Conservation (phyloP, 2,888 invertebrate species). For the Drosophila neotestacea region DNA sequence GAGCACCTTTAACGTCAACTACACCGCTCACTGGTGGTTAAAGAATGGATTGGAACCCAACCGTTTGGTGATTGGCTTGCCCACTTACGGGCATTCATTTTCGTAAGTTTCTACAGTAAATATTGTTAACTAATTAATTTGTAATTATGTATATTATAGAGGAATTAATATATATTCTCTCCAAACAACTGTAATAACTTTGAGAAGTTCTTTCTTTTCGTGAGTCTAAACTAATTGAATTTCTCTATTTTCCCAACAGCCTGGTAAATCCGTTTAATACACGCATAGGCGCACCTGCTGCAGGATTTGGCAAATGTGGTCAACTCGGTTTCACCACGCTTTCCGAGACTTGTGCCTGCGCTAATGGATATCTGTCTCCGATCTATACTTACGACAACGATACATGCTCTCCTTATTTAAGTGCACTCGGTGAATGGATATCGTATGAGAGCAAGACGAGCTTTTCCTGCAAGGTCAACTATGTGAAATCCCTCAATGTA, state of each 20-base stretch:
- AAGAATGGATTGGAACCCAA: constrained; percentile 90
- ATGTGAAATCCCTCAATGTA: constrained; percentile 88
- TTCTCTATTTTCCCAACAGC: constrained; percentile 75
- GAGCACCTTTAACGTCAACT: constrained; percentile 92
- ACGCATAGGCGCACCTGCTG: constrained; percentile 89
- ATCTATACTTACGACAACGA: constrained; percentile 88
- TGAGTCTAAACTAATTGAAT: too few species aligned
- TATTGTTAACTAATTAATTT: too few species aligned
- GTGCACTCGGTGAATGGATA: constrained; percentile 91
- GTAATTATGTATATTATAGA: too few species aligned
- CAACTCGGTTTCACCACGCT: constrained; percentile 90
- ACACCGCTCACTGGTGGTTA: constrained; percentile 92
- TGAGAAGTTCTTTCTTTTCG: too few species aligned
- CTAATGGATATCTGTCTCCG: constrained; percentile 86
- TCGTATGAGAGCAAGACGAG: constrained; percentile 92
- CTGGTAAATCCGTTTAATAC: constrained; percentile 89
- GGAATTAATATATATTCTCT: too few species aligned
- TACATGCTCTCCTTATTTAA: constrained; percentile 92
- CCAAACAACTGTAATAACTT: too few species aligned
- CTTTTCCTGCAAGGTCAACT: constrained; percentile 89
- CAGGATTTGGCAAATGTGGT: constrained; percentile 89
- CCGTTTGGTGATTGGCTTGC: constrained; percentile 94
- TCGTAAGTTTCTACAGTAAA: constrained; percentile 85
- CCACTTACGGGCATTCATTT: constrained; percentile 94
- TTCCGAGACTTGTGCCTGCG: constrained; percentile 89